Evolutionary conservation across 2,113 vertebrate species (phyloP), one percentile per base, ranked within the genome.

Genomic region (Hassar affinis): DNA sequence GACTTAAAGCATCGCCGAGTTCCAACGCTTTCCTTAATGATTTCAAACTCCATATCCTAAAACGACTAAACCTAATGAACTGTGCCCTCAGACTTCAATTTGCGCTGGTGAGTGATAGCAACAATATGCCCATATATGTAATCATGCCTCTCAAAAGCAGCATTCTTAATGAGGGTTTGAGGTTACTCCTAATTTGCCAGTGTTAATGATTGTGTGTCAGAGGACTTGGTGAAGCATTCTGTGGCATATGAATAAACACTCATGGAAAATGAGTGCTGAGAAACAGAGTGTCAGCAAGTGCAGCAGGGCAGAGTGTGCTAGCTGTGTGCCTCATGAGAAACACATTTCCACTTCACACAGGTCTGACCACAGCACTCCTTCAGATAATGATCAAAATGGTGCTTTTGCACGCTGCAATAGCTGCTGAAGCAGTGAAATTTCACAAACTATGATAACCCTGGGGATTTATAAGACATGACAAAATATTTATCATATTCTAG

Each of bases 311-410:
- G 75, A 83, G 52, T 78, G 47, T 69, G 84, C 80, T 80, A 76
- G 87, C 85, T 72, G 86, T 87, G 88, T 87, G 84, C 85, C 89
- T 92, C 89, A 87, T 85, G 88, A 84, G 88, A 87, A 85, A 90
- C 87, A 77, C 64, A 88, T 85, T 92, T 92, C 87, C 86, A 86
- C 86, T 88, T 87, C 66, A 84, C 76, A 79, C 42, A 61, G 33
- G 49, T 57, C 30, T 79, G 76, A 79, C 64, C 83, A 71, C 83
- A 79, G 52, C 66, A 51, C 52, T 38, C 38, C 38, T 35, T 59
- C 83, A 61, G 66, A 78, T 61, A 57, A 78, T 78, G 35, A 69
- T 84, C 62, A 78, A 78, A 61, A 69, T 56, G n/a, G 35, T 27
- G 35, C 75, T 54, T 78, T 56, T 54, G 30, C 12, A 35, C 4